A percentile compares a stretch with the other conserved stretches of the same genome.
phyloP scores from a whole-genome alignment of 2,888 invertebrate genomes.

The Nymphalis c-album region DNA sequence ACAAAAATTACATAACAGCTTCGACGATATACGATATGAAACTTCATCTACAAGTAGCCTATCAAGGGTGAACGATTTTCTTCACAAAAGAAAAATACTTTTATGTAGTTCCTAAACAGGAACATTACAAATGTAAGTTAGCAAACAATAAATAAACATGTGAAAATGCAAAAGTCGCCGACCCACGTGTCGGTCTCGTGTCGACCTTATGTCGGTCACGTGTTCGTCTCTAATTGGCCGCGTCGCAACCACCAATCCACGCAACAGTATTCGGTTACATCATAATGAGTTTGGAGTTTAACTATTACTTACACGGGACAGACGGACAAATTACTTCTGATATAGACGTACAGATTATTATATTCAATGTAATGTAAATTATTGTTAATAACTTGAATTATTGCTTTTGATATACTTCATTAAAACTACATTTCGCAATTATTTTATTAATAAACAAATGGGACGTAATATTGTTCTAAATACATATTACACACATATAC shows the following conservation, averaged over 20 bases:
- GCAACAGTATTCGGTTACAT: slow-evolving; percentile 44
- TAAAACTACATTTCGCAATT: too few species aligned
- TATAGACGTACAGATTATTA: slow-evolving; percentile 25
- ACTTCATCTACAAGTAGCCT: too few species aligned
- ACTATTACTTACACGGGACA: slow-evolving; percentile 35
- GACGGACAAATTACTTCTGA: slow-evolving; percentile 14
- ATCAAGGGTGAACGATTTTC: too few species aligned
- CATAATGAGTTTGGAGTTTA: slow-evolving; percentile 39
- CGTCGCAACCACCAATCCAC: slow-evolving; percentile 34
- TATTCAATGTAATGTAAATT: neutral
- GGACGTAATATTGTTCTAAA: too few species aligned
- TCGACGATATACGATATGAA: too few species aligned
- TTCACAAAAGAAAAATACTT: too few species aligned
- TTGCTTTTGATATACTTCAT: too few species aligned
- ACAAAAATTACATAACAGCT: too few species aligned
- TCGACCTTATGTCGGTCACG: slow-evolving; percentile 44
- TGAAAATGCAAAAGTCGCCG: slow-evolving; percentile 28
- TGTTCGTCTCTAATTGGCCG: slow-evolving; percentile 39
- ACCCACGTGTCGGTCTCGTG: slow-evolving; percentile 31
- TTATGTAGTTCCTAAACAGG: neutral
- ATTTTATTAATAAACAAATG: too few species aligned
- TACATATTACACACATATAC: too few species aligned
- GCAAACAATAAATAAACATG: slow-evolving; percentile 33
- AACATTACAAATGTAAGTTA: slow-evolving; percentile 25
- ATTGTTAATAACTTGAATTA: slow-evolving; percentile 2